phyloP scores from a whole-genome alignment of 2,113 vertebrate species.

The Pelodiscus sinensis region DNA sequence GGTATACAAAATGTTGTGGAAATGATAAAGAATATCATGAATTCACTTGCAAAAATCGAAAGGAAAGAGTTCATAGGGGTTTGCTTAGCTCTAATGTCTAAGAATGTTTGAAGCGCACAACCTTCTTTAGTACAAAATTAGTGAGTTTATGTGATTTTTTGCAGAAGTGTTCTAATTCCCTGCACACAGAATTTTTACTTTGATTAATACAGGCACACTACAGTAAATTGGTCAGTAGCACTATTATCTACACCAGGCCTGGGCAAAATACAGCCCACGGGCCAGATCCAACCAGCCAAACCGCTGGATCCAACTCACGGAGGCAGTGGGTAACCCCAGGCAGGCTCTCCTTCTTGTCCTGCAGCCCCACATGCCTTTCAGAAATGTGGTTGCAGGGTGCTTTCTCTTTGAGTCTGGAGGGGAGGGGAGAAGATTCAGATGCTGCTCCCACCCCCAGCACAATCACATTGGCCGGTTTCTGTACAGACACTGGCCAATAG shows the following conservation, averaged over 20 bases:
- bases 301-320: too few species aligned
- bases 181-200: conserved; percentile 1
- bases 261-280: too few species aligned
- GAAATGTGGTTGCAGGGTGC: too few species aligned
- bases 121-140: neutral
- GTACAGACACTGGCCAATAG: too few species aligned
- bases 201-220: neutral
- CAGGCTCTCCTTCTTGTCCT: too few species aligned
- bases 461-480: too few species aligned
- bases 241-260: neutral
- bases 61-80: neutral
- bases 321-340: too few species aligned
- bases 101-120: neutral
- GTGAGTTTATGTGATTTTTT: neutral
- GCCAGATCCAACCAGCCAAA: too few species aligned
- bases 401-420: too few species aligned
- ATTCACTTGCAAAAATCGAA: neutral
- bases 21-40: neutral
- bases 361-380: too few species aligned
- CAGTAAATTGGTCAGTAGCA: neutral
- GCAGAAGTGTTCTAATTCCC: conserved; percentile 9
- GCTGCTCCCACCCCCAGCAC: too few species aligned
- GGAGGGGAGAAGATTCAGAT: too few species aligned
- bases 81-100: neutral
- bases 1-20: neutral